phyloP scores from a whole-genome alignment of 1,140 invertebrate genomes.

The Drosophila sp. region DNA sequence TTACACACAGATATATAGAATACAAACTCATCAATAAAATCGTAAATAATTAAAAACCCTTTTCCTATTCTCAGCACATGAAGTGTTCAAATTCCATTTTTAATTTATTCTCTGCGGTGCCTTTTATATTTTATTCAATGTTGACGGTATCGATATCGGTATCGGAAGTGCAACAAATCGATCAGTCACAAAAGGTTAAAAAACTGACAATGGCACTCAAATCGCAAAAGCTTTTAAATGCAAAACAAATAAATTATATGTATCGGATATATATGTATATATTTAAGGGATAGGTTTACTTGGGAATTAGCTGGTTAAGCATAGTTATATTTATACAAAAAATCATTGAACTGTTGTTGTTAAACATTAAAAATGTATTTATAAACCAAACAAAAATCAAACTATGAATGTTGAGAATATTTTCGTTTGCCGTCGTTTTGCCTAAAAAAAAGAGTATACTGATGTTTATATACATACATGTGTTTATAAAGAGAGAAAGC shows the following conservation, averaged over 20 bases:
- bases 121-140: background rate
- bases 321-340: slow-evolving; percentile 63
- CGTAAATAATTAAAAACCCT: background rate
- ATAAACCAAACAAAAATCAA: slow-evolving; percentile 41
- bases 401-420: slow-evolving; percentile 59
- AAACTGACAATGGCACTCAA: slow-evolving; percentile 16
- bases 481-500: background rate
- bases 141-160: slow-evolving; percentile 13
- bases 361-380: slow-evolving; percentile 73
- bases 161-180: slow-evolving; percentile 24
- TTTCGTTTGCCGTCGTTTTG: slow-evolving; percentile 41
- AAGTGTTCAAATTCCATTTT: slow-evolving; percentile 6
- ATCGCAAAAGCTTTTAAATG: slow-evolving; percentile 34
- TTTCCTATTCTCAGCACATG: background rate
- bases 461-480: slow-evolving; percentile 25
- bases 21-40: slow-evolving; percentile 36
- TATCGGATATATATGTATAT: slow-evolving; percentile 17
- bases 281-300: slow-evolving; percentile 55
- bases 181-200: slow-evolving; percentile 18
- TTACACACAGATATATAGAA: slow-evolving; percentile 30
- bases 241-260: slow-evolving; percentile 20
- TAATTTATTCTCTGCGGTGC: background rate
- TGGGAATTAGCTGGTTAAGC: slow-evolving; percentile 74
- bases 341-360: slow-evolving; percentile 65
- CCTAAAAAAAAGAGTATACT: slow-evolving; percentile 15